Evolutionary conservation across 2,888 invertebrate species (phyloP).

Genomic region (Falcaria lacertinaria): DNA sequence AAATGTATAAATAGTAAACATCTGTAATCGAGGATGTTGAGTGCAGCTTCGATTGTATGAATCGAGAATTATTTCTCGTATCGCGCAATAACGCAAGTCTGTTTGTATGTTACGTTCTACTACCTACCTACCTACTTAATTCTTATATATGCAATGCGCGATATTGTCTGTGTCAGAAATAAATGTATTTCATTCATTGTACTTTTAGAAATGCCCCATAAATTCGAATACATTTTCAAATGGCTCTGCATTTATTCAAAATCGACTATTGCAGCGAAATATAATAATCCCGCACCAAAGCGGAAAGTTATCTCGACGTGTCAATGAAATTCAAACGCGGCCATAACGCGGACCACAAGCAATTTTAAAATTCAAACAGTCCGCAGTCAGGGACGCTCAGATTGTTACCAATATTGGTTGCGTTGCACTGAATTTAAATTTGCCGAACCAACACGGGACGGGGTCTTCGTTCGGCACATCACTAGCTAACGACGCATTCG

Average conservation of each 20-base stretch:
- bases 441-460: slow-evolving; percentile 29
- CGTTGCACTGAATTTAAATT: slow-evolving; percentile 58
- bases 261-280: background rate
- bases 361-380: slow-evolving; percentile 62
- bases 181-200: no score
- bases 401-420: slow-evolving; percentile 61
- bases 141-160: no score
- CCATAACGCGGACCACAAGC: slow-evolving; percentile 28
- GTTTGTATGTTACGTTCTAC: no score
- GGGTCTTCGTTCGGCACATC: slow-evolving; percentile 40
- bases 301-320: slow-evolving; percentile 25
- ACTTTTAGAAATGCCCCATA: no score
- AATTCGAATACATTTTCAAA: background rate
- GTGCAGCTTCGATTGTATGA: no score
- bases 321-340: slow-evolving; percentile 43
- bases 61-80: no score
- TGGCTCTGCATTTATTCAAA: background rate
- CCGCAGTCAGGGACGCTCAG: slow-evolving; percentile 43
- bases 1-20: no score
- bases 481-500: slow-evolving; percentile 50
- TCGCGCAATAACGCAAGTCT: no score
- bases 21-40: no score
- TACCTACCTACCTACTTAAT: no score
- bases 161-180: no score
- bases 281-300: slow-evolving; percentile 7